A percentile compares a stretch with the other conserved stretches of the same genome.
Conservation (phyloP, 2,888 invertebrate genomes). For the Oscheius myriophilus region DNA sequence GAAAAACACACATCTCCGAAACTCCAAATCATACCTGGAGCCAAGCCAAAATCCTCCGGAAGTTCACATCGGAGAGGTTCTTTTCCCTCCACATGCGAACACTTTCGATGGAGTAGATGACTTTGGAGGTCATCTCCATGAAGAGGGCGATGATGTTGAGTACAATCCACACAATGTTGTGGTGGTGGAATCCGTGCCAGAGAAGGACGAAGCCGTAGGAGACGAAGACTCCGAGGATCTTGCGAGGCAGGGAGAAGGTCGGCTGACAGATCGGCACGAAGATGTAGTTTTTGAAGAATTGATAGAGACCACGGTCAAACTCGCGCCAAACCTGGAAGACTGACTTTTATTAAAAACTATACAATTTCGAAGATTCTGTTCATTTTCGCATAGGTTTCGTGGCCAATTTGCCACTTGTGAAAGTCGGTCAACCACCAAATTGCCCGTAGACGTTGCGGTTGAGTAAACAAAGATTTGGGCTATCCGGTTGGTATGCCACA, state of each 20-base stretch:
- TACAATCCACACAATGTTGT: conserved; percentile 72
- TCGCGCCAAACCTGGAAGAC: conserved; percentile 71
- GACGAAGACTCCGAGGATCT: conserved; percentile 71
- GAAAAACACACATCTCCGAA: conserved; percentile 6
- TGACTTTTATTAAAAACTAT: background rate
- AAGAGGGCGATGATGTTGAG: conserved; percentile 72
- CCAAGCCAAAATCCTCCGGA: conserved; percentile 66
- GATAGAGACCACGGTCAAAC: conserved; percentile 73
- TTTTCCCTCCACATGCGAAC: conserved; percentile 58
- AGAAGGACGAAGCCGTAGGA: conserved; percentile 72
- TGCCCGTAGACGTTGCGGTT: conserved; percentile 10
- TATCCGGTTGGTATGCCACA: no score
- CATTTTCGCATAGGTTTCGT: no score
- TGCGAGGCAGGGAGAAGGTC: conserved; percentile 69
- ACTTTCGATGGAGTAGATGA: conserved; percentile 58
- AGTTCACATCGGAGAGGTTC: conserved; percentile 59
- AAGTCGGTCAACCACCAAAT: conserved; percentile 27
- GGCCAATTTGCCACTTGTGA: no score
- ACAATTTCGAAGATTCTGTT: background rate
- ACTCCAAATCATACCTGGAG: conserved; percentile 33
- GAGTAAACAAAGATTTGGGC: no score
- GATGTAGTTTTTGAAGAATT: conserved; percentile 73
- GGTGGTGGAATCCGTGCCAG: conserved; percentile 73
- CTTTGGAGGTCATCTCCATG: conserved; percentile 69
- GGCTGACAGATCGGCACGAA: conserved; percentile 73